Evolutionary conservation across 1,140 invertebrate genomes (phyloP).

Genomic region (Drosophila bipectinata): DNA sequence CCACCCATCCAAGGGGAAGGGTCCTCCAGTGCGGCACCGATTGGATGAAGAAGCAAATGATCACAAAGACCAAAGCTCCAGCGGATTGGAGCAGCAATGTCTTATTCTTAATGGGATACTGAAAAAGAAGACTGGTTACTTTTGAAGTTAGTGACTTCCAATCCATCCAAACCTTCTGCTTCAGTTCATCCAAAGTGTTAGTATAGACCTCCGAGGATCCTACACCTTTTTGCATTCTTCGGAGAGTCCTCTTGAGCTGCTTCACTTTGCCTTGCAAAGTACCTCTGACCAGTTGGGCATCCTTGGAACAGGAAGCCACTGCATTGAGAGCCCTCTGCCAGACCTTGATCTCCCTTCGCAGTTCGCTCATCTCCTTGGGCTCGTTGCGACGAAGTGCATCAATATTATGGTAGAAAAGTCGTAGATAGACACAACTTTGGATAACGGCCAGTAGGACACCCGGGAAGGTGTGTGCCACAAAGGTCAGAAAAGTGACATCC

Average conservation of each 20-base stretch:
- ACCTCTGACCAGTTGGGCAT: constrained; percentile 89
- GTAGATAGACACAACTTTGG: constrained; percentile 86
- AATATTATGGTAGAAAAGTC: constrained; percentile 87
- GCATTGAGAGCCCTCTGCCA: constrained; percentile 90
- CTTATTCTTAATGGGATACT: constrained; percentile 90
- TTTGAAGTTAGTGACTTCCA: neutral
- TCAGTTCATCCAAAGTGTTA: constrained; percentile 87
- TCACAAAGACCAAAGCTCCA: constrained; percentile 87
- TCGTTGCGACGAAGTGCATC: constrained; percentile 87
- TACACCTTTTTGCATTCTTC: constrained; percentile 85
- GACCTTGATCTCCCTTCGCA: constrained; percentile 90
- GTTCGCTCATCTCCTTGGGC: constrained; percentile 88
- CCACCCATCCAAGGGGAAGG: constrained; percentile 90
- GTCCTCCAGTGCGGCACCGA: constrained; percentile 86
- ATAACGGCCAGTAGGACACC: constrained; percentile 87
- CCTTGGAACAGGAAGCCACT: constrained; percentile 89
- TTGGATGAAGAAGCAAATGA: constrained; percentile 89
- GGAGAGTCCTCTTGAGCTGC: constrained; percentile 86
- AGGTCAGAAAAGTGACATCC: constrained; percentile 89
- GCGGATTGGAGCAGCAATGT: constrained; percentile 87
- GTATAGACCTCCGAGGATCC: constrained; percentile 86
- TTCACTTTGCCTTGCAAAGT: constrained; percentile 88
- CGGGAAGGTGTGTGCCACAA: constrained; percentile 88
- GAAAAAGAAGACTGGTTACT: neutral
- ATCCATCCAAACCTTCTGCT: constrained; percentile 84